Conservation (phyloP, 1,140 invertebrate species). For the Zaprionus nigranus region DNA sequence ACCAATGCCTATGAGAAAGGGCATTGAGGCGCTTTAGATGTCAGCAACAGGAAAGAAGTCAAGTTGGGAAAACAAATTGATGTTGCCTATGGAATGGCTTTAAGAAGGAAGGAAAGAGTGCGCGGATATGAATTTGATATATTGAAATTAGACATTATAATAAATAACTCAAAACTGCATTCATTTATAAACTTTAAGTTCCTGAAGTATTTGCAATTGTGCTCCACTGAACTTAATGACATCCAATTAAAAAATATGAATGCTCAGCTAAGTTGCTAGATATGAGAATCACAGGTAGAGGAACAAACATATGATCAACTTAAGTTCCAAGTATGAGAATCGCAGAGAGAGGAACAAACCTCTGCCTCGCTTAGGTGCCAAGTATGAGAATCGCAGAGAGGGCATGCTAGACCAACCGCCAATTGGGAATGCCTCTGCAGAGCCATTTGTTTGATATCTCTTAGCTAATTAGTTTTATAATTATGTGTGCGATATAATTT, state of each 20-base stretch:
- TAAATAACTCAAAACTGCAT: too few species aligned
- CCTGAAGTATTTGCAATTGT: too few species aligned
- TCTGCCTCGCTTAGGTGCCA: fast-evolving
- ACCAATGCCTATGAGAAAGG: conserved; percentile 33
- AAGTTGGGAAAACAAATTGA: conserved; percentile 37
- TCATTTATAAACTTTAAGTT: too few species aligned
- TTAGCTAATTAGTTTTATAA: conserved; percentile 80
- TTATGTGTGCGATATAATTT: conserved; percentile 65
- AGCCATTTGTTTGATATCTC: conserved; percentile 61
- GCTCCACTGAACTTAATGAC: too few species aligned
- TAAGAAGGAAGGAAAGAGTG: background rate
- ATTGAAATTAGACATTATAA: conserved; percentile 1
- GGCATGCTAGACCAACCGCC: background rate
- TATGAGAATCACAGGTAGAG: too few species aligned
- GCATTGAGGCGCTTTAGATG: conserved; percentile 25
- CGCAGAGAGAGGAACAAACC: too few species aligned
- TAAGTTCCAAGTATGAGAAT: too few species aligned
- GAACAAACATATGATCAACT: too few species aligned
- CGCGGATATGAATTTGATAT: conserved; percentile 3
- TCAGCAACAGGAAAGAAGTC: conserved; percentile 43
- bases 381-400: background rate
- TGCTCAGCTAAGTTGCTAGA: too few species aligned
- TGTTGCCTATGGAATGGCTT: background rate
- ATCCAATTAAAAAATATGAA: too few species aligned
- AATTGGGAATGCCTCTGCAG: conserved; percentile 4